A percentile compares a stretch with the other conserved stretches of the same genome.
Evolutionary conservation across 2,113 vertebrate species (phyloP).

Genomic region (Rostratula benghalensis): DNA sequence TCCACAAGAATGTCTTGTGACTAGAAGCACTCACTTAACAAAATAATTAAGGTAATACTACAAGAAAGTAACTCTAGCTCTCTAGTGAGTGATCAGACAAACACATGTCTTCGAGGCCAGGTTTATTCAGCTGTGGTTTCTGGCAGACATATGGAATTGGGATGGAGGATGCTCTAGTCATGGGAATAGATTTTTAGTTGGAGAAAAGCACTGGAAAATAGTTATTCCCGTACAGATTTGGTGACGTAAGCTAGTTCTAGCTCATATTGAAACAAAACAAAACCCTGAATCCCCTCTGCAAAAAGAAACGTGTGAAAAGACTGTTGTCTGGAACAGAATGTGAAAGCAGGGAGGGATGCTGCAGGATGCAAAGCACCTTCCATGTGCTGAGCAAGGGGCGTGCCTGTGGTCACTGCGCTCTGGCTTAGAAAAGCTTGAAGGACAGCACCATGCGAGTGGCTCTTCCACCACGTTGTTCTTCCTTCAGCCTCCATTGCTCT

Average conservation of each 20-base stretch:
- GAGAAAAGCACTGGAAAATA: conserved; percentile 17
- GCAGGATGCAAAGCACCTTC: not conserved
- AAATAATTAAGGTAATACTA: conserved; percentile 44
- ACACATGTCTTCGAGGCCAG: not conserved
- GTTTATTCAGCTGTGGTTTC: conserved; percentile 52
- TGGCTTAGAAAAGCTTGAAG: not conserved
- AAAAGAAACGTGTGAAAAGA: not conserved
- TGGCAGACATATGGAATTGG: not conserved
- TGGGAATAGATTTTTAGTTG: conserved; percentile 12
- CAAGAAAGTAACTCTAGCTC: not conserved
- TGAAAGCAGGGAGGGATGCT: not conserved
- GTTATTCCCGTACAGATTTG: not conserved
- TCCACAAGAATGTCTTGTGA: conserved; percentile 12
- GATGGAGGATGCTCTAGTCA: not conserved
- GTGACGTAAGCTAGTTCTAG: not conserved
- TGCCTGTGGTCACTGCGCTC: not conserved
- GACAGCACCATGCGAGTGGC: fast-evolving
- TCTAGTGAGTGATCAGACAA: conserved; percentile 17
- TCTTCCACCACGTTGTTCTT: not conserved
- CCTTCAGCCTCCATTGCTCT: not conserved
- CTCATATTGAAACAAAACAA: not conserved
- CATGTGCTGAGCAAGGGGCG: fast-evolving
- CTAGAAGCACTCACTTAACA: conserved; percentile 27
- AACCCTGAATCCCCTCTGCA: not conserved
- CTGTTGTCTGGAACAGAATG: not conserved